Percentiles rank a stretch among this genome's conserved stretches.
These are phyloP conservation scores for Odocoileus virginianus DNA, from an alignment of 2,113 vertebrate species.

Conservation along the genomic window DNA sequence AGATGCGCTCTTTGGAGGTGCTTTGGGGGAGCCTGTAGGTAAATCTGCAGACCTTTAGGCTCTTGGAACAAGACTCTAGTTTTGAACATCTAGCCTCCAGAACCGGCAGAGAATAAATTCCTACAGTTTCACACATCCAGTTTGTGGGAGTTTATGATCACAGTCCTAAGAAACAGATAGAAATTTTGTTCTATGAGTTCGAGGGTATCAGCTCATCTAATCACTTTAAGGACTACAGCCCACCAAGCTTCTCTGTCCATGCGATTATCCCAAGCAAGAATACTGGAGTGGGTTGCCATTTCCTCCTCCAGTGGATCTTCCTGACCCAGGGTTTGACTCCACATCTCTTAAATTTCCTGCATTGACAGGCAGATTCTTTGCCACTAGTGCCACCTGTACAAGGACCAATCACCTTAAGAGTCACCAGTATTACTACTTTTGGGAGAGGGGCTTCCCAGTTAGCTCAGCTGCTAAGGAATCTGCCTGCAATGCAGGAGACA, in stretches of 20 bases:
- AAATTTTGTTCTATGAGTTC: not conserved
- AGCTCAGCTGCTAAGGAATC: not conserved
- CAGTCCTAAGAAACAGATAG: not conserved
- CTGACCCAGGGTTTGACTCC: not conserved
- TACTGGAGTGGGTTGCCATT: not conserved
- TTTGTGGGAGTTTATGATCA: not conserved
- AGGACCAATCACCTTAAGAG: not conserved
- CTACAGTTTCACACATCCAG: not conserved
- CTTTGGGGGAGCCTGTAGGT: not conserved
- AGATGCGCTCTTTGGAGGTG: not conserved
- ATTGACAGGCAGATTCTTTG: not conserved
- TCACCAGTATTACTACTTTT: not conserved
- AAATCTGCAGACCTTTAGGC: not conserved
- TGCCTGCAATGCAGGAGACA: not conserved
- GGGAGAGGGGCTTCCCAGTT: not conserved
- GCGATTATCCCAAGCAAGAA: not conserved
- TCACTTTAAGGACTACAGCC: not conserved
- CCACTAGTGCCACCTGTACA: not conserved
- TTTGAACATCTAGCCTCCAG: not conserved
- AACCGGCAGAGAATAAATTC: not conserved
- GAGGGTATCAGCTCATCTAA: not conserved
- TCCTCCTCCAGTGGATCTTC: not conserved
- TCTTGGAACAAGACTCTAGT: not conserved
- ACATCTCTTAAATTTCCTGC: not conserved
- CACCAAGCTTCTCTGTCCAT: not conserved